Percentiles rank a stretch among this genome's conserved stretches.
Conservation (phyloP, 2,113 vertebrate species). For the Neolamprologus caudopunctatus region DNA sequence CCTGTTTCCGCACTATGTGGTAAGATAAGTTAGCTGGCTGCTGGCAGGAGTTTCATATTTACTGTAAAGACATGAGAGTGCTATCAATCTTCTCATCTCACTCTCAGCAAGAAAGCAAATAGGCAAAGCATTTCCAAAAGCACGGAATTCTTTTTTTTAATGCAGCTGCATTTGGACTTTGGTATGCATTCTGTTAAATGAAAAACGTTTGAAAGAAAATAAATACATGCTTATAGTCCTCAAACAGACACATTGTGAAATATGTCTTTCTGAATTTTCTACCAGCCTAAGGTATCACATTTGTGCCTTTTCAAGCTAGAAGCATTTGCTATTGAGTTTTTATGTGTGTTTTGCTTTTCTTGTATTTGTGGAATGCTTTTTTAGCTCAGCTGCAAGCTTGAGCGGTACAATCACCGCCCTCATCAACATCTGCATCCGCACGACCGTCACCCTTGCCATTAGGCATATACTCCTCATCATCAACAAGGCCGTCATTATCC, state of each 20-base stretch:
- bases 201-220: background rate
- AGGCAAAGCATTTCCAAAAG: background rate
- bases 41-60: background rate
- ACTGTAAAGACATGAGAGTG: background rate
- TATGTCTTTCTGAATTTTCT: background rate
- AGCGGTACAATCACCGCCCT: conserved; percentile 19
- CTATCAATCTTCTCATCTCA: background rate
- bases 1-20: background rate
- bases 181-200: background rate
- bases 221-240: background rate
- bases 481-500: conserved; percentile 25
- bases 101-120: background rate
- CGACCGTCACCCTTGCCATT: background rate
- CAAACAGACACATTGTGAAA: background rate
- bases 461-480: conserved; percentile 15
- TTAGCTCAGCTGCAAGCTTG: background rate
- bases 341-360: background rate
- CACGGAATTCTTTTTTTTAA: background rate
- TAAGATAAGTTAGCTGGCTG: background rate
- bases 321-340: background rate
- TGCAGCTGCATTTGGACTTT: background rate
- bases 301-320: background rate
- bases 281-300: background rate
- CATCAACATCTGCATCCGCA: conserved; percentile 34
- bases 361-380: background rate